Percentiles rank a stretch among this genome's conserved stretches.
Conservation (phyloP, 2,888 invertebrate genomes). For the Acrocera orbiculus region DNA sequence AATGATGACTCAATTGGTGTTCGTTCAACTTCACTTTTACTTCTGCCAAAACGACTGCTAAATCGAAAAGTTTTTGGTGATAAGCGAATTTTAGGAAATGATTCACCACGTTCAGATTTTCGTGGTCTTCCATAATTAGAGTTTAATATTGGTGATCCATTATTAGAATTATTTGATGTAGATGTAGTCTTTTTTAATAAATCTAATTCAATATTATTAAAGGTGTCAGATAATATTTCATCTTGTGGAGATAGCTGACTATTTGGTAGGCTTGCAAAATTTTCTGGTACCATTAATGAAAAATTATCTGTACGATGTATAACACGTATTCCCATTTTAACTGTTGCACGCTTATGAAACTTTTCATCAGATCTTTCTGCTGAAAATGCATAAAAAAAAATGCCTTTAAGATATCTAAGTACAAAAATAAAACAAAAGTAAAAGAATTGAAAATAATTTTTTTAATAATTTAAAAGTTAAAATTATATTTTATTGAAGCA, state of each 20-base stretch:
- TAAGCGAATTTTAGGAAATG: constrained; percentile 26
- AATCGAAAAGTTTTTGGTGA: constrained; percentile 30
- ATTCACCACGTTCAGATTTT: constrained; percentile 26
- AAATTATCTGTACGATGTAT: constrained; percentile 40
- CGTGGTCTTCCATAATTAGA: constrained; percentile 8
- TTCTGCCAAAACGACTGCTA: constrained; percentile 28
- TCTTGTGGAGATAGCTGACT: constrained; percentile 16
- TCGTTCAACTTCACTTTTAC: constrained; percentile 29
- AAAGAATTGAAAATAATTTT: too few species aligned
- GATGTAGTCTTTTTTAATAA: background rate
- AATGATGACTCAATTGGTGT: constrained; percentile 24
- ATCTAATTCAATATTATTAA: too few species aligned
- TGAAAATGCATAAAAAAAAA: constrained; percentile 26
- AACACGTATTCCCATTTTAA: constrained; percentile 72
- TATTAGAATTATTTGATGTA: background rate
- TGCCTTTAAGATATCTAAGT: too few species aligned
- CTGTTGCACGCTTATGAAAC: constrained; percentile 57
- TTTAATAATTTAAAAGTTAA: too few species aligned
- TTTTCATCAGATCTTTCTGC: constrained; percentile 74
- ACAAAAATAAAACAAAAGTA: too few species aligned
- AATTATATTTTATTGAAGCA: too few species aligned
- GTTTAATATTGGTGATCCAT: background rate
- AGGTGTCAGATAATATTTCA: background rate
- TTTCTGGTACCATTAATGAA: constrained; percentile 18
- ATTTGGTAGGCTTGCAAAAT: constrained; percentile 21